These are phyloP conservation scores for Papilio polytes DNA, from an alignment of 1,140 invertebrate species.

Conservation along the genomic window DNA sequence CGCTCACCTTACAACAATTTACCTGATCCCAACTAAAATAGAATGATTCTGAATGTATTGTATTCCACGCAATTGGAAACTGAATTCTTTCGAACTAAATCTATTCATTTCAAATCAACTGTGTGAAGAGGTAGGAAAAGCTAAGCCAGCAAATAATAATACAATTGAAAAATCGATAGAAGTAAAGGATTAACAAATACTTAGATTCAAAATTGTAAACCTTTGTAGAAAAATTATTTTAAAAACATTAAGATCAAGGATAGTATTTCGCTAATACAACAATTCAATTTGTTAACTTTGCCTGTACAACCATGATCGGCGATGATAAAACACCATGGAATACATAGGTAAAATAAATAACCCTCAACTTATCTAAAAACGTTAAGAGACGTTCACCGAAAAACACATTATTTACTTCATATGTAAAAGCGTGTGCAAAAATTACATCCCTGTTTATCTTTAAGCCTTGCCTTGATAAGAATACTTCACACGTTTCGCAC, in stretches of 20 bases:
- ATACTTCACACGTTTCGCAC: slow-evolving; percentile 19
- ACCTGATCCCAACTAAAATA: slow-evolving; percentile 54
- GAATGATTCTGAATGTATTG: slow-evolving; percentile 64
- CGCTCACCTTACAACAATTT: slow-evolving; percentile 61
- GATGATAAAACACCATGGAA: not conserved
- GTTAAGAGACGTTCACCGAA: not conserved
- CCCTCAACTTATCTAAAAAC: not conserved
- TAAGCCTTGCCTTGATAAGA: slow-evolving; percentile 11
- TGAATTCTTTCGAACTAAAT: slow-evolving; percentile 40
- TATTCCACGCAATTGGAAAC: slow-evolving; percentile 55
- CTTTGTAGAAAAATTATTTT: not conserved
- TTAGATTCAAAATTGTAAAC: not conserved
- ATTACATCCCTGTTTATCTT: slow-evolving; percentile 6
- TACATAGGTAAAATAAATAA: not conserved
- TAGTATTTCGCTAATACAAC: not conserved
- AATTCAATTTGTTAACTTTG: not conserved
- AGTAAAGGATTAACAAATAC: too few relatives aligned
- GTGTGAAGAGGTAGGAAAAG: slow-evolving; percentile 1
- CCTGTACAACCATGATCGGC: not conserved
- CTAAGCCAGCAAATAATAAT: not conserved
- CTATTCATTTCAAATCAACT: slow-evolving; percentile 26
- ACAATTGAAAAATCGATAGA: not conserved
- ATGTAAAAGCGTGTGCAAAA: not conserved
- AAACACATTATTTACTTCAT: not conserved
- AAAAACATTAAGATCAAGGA: not conserved